Percentiles rank a stretch among this genome's conserved stretches.
Conservation (phyloP, 1,140 invertebrate species). For the Bombus turneri region DNA sequence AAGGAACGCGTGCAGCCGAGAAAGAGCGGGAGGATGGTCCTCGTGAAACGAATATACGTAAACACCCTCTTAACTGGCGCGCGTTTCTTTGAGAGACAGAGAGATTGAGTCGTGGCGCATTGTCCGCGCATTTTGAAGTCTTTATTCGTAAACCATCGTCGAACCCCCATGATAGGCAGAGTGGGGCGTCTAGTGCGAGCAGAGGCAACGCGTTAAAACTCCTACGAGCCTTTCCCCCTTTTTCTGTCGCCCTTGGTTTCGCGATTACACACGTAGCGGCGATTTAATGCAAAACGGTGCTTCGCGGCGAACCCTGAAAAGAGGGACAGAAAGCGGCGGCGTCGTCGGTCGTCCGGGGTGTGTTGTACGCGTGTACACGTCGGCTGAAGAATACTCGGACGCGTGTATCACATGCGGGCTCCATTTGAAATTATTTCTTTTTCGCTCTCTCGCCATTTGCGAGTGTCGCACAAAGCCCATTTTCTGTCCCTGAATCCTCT, state of each 20-base stretch:
- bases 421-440: conserved; percentile 75
- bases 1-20: neutral
- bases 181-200: conserved; percentile 1
- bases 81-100: conserved; percentile 7
- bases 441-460: conserved; percentile 61
- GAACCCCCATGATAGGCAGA: neutral
- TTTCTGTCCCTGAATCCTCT: conserved; percentile 64
- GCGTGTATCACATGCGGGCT: conserved; percentile 70
- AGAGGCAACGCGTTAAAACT: conserved; percentile 33
- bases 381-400: conserved; percentile 52
- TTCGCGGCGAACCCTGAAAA: conserved; percentile 58
- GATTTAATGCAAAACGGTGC: conserved; percentile 66
- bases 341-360: conserved; percentile 12
- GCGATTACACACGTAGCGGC: conserved; percentile 63
- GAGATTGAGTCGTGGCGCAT: conserved; percentile 2
- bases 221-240: conserved; percentile 21
- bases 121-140: conserved; percentile 27
- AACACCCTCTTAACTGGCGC: conserved; percentile 24
- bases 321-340: conserved; percentile 44
- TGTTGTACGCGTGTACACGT: conserved; percentile 35
- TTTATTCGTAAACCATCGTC: conserved; percentile 45
- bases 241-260: conserved; percentile 34
- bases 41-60: conserved; percentile 29
- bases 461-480: conserved; percentile 65
- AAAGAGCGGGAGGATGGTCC: neutral